phyloP scores from a whole-genome alignment of 2,888 invertebrate species.

The Acleris emargana region DNA sequence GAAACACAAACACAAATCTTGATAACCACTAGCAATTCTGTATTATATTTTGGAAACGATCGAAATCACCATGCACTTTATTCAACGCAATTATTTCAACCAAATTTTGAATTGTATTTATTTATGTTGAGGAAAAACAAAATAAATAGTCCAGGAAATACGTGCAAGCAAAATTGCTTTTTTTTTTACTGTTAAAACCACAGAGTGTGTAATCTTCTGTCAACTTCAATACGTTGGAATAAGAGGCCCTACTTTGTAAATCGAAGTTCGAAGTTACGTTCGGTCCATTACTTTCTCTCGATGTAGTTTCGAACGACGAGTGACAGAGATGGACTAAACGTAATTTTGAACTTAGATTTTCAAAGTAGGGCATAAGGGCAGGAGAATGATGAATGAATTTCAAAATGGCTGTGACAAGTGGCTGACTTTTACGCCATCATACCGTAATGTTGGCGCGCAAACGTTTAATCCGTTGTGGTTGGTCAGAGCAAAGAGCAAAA shows the following conservation, averaged over 20 bases:
- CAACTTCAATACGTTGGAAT: too few relatives aligned
- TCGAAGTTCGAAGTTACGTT: too few relatives aligned
- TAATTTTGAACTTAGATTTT: too few relatives aligned
- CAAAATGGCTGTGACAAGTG: background rate
- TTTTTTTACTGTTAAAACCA: conserved; percentile 8
- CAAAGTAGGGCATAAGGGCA: too few relatives aligned
- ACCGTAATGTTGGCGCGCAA: background rate
- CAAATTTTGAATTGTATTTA: conserved; percentile 24
- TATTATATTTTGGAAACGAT: background rate
- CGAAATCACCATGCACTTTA: background rate
- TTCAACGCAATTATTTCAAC: conserved; percentile 8
- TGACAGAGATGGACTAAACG: too few relatives aligned
- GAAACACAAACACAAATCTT: conserved; percentile 20
- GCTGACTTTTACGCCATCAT: background rate
- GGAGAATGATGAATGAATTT: too few relatives aligned
- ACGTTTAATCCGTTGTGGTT: background rate
- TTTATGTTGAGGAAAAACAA: conserved; percentile 25
- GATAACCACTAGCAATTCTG: conserved; percentile 4
- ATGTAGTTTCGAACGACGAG: too few relatives aligned
- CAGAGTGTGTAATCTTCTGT: conserved; percentile 13
- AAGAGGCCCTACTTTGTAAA: too few relatives aligned
- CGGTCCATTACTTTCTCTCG: too few relatives aligned
- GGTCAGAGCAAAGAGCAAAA: too few relatives aligned
- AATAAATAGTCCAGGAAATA: conserved; percentile 23
- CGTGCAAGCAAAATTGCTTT: conserved; percentile 16